Percentiles rank a stretch among this genome's conserved stretches.
These are phyloP conservation scores for Sula dactylatra DNA, from an alignment of 2,113 vertebrate species.

Conservation along the genomic window DNA sequence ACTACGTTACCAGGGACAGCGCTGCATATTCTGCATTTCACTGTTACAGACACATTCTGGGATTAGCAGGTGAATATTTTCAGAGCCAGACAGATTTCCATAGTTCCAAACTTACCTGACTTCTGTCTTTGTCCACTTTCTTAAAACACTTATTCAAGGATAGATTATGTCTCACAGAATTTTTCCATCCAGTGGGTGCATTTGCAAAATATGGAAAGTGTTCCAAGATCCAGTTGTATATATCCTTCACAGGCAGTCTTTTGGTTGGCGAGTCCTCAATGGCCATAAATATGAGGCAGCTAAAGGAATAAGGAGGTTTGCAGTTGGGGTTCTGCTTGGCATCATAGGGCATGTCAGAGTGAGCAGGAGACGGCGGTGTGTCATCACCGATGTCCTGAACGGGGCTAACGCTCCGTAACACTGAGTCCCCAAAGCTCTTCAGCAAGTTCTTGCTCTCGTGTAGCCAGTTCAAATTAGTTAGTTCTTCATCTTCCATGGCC, in stretches of 20 bases:
- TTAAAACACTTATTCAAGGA: conserved; percentile 99
- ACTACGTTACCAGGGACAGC: not conserved
- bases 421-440: conserved; percentile 95
- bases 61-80: not conserved
- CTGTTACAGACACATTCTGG: not conserved
- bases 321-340: conserved; percentile 93
- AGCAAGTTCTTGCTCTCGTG: conserved; percentile 97
- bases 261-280: conserved; percentile 96
- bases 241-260: conserved; percentile 96
- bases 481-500: conserved; percentile 90
- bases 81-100: not conserved
- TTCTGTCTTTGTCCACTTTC: conserved; percentile 98
- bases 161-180: conserved; percentile 96
- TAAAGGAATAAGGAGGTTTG: conserved; percentile 98
- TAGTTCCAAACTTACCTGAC: conserved; percentile 84
- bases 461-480: conserved; percentile 98
- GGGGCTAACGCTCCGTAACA: conserved; percentile 92
- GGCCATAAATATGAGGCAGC: conserved; percentile 99
- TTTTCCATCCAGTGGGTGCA: conserved; percentile 98
- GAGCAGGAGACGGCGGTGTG: conserved; percentile 86
- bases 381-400: conserved; percentile 89
- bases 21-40: not conserved
- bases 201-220: conserved; percentile 98
- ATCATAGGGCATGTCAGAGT: conserved; percentile 86
- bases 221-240: conserved; percentile 99